A percentile compares a stretch with the other conserved stretches of the same genome.
Evolutionary conservation across 2,113 vertebrate genomes (phyloP).

Genomic region (Camelus dromedarius): DNA sequence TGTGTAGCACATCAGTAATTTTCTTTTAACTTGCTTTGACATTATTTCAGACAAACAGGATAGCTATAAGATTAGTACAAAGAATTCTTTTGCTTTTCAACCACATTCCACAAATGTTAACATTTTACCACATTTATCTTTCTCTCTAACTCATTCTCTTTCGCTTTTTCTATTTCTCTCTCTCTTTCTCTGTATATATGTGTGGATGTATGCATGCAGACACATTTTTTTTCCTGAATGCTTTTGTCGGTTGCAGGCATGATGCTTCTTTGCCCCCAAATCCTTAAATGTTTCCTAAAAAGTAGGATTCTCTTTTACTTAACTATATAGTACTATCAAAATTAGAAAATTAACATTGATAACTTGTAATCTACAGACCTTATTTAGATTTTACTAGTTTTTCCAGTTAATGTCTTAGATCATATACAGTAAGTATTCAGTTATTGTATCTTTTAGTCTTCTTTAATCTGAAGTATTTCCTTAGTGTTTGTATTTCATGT

Average conservation of each 20-base stretch:
- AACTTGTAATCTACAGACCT: not conserved
- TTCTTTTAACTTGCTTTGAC: slow-evolving; percentile 15
- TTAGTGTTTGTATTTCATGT: not conserved
- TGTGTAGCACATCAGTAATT: not conserved
- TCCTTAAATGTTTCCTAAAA: slow-evolving; percentile 15
- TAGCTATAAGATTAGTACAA: not conserved
- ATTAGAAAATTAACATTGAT: slow-evolving; percentile 4
- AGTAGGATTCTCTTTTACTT: not conserved
- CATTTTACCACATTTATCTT: not conserved
- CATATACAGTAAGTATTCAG: not conserved
- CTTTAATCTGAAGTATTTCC: not conserved
- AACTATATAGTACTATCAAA: not conserved
- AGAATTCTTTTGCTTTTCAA: not conserved
- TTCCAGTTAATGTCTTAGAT: not conserved
- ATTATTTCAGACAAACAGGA: not conserved
- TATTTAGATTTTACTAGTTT: not conserved
- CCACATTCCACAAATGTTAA: not conserved
- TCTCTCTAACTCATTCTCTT: not conserved
- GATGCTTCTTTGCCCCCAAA: not conserved
- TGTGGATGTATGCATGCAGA: not conserved
- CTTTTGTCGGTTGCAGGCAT: not conserved
- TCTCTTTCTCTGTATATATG: not conserved
- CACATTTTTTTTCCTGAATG: not conserved
- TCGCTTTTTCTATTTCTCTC: not conserved
- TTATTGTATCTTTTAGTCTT: not conserved